These are phyloP conservation scores for Eudemis profundana DNA, from an alignment of 2,888 invertebrate genomes.

Conservation along the genomic window DNA sequence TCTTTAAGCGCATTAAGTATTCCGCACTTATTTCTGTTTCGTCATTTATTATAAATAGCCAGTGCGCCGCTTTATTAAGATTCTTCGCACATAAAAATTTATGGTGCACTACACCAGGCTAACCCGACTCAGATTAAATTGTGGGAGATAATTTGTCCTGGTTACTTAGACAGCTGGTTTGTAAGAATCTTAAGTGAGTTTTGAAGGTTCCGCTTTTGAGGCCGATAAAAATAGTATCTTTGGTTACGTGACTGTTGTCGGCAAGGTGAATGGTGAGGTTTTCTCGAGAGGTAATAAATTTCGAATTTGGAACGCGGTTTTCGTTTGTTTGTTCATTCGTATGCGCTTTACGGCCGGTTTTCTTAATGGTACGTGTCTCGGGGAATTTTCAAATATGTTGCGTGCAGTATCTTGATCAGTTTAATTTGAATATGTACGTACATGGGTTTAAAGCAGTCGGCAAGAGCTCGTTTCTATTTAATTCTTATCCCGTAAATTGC, in stretches of 20 bases:
- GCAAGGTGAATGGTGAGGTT: constrained; percentile 37
- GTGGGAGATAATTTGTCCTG: constrained; percentile 61
- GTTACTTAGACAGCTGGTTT: constrained; percentile 52
- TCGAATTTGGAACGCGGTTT: constrained; percentile 41
- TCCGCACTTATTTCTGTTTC: constrained; percentile 77
- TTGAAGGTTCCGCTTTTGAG: constrained; percentile 50
- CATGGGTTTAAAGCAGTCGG: neutral
- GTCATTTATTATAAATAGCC: constrained; percentile 79
- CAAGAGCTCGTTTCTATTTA: neutral
- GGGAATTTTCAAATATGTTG: constrained; percentile 26
- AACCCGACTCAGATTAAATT: constrained; percentile 71
- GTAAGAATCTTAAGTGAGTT: constrained; percentile 52
- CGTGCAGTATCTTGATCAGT: constrained; percentile 25
- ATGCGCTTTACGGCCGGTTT: constrained; percentile 34
- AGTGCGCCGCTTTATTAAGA: constrained; percentile 75
- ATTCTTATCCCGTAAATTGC: too few species aligned
- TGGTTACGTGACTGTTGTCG: constrained; percentile 48
- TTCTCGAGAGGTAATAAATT: constrained; percentile 36
- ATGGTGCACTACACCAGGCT: constrained; percentile 60
- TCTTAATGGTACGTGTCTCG: constrained; percentile 38
- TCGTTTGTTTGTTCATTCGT: constrained; percentile 42
- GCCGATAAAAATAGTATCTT: constrained; percentile 50
- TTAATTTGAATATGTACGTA: constrained; percentile 29
- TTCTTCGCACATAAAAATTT: constrained; percentile 77
- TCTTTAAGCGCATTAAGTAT: constrained; percentile 69